Conservation (phyloP, 1,140 invertebrate species). For the Solenopsis fugax region DNA sequence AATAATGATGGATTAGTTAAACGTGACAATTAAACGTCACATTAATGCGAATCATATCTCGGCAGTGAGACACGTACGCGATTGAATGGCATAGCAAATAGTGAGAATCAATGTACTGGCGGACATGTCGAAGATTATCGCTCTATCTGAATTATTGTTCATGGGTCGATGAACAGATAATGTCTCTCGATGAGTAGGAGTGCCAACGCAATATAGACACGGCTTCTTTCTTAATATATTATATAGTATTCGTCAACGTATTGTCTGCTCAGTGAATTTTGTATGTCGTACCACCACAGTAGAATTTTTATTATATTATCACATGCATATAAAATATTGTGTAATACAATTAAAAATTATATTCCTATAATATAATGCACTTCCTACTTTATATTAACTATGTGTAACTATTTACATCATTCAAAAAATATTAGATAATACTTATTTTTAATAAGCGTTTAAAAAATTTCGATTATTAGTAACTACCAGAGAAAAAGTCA, state of each 20-base stretch:
- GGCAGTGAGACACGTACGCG: slow-evolving; percentile 14
- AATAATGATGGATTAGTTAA: slow-evolving; percentile 8
- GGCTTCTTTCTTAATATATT: not conserved
- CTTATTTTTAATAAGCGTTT: not conserved
- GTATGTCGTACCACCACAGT: not conserved
- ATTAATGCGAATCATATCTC: slow-evolving; percentile 21
- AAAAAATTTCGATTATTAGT: not conserved
- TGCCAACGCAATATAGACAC: not conserved
- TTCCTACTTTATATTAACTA: not conserved
- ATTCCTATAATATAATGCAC: not conserved
- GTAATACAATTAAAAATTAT: not conserved
- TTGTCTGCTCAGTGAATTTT: slow-evolving; percentile 5
- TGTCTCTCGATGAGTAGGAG: slow-evolving; percentile 36
- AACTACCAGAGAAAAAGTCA: not conserved
- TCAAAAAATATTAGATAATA: not conserved
- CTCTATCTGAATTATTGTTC: slow-evolving; percentile 53
- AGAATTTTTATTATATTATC: not conserved
- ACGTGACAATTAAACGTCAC: slow-evolving; percentile 28
- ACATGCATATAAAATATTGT: not conserved
- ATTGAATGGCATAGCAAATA: slow-evolving; percentile 33
- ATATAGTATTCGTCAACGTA: not conserved
- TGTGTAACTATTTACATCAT: not conserved
- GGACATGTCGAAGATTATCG: slow-evolving; percentile 52
- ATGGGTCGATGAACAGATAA: slow-evolving; percentile 49
- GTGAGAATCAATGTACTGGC: slow-evolving; percentile 52